Conservation (phyloP, 2,888 invertebrate species). For the Agonum fuliginosum region DNA sequence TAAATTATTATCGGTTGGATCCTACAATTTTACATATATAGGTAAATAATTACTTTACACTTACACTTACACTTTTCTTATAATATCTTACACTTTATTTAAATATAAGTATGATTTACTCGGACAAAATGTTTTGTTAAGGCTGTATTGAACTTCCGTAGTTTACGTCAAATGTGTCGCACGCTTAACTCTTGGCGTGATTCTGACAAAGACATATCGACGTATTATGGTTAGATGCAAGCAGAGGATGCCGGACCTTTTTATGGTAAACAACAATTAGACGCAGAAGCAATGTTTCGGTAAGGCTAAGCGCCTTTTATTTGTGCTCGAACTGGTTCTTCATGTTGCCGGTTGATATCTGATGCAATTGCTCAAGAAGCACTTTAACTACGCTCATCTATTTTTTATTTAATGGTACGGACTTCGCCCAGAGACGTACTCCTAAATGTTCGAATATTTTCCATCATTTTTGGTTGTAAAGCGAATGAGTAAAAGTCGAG, state of each 20-base stretch:
- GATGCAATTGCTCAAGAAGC: conserved; percentile 56
- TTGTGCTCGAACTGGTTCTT: conserved; percentile 52
- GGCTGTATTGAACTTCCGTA: too few relatives aligned
- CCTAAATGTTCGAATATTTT: conserved; percentile 28
- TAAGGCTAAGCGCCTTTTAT: conserved; percentile 45
- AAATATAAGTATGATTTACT: too few relatives aligned
- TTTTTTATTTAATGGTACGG: conserved; percentile 53
- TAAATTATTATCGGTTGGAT: too few relatives aligned
- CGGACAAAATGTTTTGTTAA: too few relatives aligned
- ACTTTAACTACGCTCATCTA: conserved; percentile 57
- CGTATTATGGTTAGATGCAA: conserved; percentile 27
- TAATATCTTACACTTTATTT: too few relatives aligned
- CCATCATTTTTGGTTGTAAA: conserved; percentile 20
- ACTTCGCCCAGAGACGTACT: conserved; percentile 35
- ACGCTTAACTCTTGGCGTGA: too few relatives aligned
- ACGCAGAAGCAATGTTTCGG: conserved; percentile 52
- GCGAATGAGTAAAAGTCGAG: neutral
- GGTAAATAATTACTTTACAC: too few relatives aligned
- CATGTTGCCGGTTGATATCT: conserved; percentile 44
- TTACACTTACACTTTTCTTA: too few relatives aligned
- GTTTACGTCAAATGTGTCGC: too few relatives aligned
- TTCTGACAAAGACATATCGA: conserved; percentile 27
- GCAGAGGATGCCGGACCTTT: conserved; percentile 12
- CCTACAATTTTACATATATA: too few relatives aligned
- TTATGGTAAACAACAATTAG: conserved; percentile 58